These are phyloP conservation scores for Amblyraja radiata DNA, from an alignment of 2,797 vertebrate species.

Conservation along the genomic window DNA sequence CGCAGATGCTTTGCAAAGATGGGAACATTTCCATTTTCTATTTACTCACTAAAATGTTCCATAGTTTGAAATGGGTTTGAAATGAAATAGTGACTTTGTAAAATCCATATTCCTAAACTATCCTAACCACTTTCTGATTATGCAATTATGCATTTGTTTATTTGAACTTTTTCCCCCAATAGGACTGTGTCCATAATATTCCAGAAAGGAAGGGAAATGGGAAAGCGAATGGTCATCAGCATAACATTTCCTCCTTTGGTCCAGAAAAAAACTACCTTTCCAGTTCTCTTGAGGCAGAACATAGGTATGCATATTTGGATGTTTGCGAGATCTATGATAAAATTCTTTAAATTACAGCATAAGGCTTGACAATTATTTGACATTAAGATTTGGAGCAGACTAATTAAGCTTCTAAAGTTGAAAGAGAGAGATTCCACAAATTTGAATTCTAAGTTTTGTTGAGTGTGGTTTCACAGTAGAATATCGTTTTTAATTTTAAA, in stretches of 20 bases:
- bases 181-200: slow-evolving; percentile 71
- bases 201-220: slow-evolving; percentile 88
- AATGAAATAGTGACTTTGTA: background rate
- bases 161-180: slow-evolving; percentile 51
- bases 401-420: too few species aligned
- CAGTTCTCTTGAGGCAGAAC: slow-evolving; percentile 95
- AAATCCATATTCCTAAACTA: background rate
- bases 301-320: slow-evolving; percentile 65
- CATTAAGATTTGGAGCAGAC: background rate
- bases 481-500: background rate
- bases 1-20: too few species aligned
- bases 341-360: background rate
- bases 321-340: background rate
- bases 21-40: too few species aligned
- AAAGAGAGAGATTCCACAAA: too few species aligned
- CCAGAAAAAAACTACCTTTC: slow-evolving; percentile 84
- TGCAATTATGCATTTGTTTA: background rate
- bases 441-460: background rate
- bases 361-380: background rate
- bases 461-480: background rate
- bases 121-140: background rate
- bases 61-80: background rate
- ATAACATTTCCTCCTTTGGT: slow-evolving; percentile 85
- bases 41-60: background rate
- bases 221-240: slow-evolving; percentile 80